These are phyloP conservation scores for Patella caerulea DNA, from an alignment of 2,888 invertebrate genomes.

Conservation along the genomic window DNA sequence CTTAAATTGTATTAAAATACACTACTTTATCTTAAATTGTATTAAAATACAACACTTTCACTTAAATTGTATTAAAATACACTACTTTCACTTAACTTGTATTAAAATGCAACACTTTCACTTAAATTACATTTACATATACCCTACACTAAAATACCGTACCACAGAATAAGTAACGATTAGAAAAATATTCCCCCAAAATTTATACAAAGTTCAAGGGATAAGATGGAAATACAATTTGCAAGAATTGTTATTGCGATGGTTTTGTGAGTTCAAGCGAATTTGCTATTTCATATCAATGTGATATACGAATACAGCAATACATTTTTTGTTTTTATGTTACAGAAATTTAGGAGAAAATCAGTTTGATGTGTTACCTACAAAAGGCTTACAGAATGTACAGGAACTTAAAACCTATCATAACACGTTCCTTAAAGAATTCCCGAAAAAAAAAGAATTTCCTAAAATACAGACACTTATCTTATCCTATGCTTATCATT, in stretches of 20 bases:
- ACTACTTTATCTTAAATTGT: no score
- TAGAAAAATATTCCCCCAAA: no score
- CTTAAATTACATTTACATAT: no score
- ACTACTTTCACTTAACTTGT: no score
- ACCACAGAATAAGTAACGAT: no score
- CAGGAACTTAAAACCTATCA: slow-evolving; percentile 92
- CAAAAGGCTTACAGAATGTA: slow-evolving; percentile 84
- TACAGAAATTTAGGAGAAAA: slow-evolving; percentile 92
- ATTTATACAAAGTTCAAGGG: no score
- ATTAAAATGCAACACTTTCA: no score
- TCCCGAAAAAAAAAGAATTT: slow-evolving; percentile 88
- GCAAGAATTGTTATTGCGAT: not conserved
- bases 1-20: no score
- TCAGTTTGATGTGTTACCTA: slow-evolving; percentile 84
- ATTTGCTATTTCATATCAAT: not conserved
- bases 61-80: no score
- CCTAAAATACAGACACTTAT: slow-evolving; percentile 88
- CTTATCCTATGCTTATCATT: slow-evolving; percentile 95
- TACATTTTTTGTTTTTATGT: not conserved
- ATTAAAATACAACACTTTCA: no score
- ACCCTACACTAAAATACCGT: no score
- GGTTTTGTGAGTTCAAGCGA: not conserved
- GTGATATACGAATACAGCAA: not conserved
- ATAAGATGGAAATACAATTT: not conserved
- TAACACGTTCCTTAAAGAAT: slow-evolving; percentile 88